phyloP scores from a whole-genome alignment of 2,888 invertebrate species.

The Tipula lateralis region DNA sequence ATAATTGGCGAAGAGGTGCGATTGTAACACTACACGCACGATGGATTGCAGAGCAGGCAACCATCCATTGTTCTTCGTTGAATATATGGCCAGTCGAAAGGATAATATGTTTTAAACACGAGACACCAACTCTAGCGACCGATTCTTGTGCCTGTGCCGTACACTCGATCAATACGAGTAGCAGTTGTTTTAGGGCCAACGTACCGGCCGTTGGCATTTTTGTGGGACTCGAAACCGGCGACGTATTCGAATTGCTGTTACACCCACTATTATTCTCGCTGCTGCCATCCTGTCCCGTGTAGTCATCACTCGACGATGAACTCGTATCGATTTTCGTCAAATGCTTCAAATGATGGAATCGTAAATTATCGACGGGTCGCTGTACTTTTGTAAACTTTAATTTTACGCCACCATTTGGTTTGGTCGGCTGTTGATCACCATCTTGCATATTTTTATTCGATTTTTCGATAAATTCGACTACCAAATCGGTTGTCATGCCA shows the following conservation, averaged over 20 bases:
- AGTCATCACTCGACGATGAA: slow-evolving; percentile 44
- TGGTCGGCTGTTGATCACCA: slow-evolving; percentile 33
- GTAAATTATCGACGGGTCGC: slow-evolving; percentile 46
- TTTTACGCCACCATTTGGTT: slow-evolving; percentile 31
- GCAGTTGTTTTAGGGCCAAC: slow-evolving; percentile 77
- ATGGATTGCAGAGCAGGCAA: slow-evolving; percentile 74
- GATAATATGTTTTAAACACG: slow-evolving; percentile 82
- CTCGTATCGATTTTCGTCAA: slow-evolving; percentile 33
- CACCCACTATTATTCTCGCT: slow-evolving; percentile 35
- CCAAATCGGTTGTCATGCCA: slow-evolving; percentile 84
- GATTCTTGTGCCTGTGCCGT: slow-evolving; percentile 85
- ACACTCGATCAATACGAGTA: slow-evolving; percentile 84
- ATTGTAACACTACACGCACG: slow-evolving; percentile 82
- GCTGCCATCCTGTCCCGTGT: slow-evolving; percentile 47
- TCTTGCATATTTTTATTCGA: slow-evolving; percentile 48
- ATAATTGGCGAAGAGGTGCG: slow-evolving; percentile 80
- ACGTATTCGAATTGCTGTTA: slow-evolving; percentile 36
- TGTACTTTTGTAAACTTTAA: slow-evolving; percentile 42
- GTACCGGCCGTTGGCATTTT: slow-evolving; percentile 61
- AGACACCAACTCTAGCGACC: slow-evolving; percentile 85
- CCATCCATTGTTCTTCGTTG: slow-evolving; percentile 80
- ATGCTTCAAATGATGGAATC: slow-evolving; percentile 43
- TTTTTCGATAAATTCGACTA: slow-evolving; percentile 78
- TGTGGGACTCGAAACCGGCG: slow-evolving; percentile 37
- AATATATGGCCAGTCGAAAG: slow-evolving; percentile 78